Evolutionary conservation across 2,888 invertebrate genomes (phyloP).

Genomic region (Cryptops parisi): DNA sequence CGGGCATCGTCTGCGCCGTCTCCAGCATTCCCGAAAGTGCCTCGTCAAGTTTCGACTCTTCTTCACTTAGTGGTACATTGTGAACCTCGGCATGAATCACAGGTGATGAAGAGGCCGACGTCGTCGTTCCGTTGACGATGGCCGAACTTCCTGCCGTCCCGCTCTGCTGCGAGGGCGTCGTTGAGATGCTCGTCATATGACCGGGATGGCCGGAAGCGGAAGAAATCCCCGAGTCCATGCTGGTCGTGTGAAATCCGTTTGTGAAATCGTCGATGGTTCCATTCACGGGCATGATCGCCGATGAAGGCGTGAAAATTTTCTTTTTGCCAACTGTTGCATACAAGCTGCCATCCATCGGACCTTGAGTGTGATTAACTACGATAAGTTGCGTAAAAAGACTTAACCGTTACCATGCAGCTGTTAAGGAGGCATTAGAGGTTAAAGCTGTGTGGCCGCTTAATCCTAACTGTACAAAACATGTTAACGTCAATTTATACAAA

Average conservation of each 20-base stretch:
- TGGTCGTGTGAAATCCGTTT: constrained; percentile 52
- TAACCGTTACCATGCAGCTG: no score
- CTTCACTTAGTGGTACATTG: constrained; percentile 37
- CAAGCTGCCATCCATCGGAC: constrained; percentile 77
- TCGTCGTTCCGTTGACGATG: constrained; percentile 38
- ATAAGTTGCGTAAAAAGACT: no score
- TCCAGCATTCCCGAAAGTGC: constrained; percentile 71
- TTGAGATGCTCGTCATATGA: constrained; percentile 13
- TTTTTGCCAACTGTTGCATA: constrained; percentile 49
- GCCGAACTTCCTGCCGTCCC: not conserved
- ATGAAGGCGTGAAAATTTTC: constrained; percentile 22
- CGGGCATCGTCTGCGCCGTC: constrained; percentile 68
- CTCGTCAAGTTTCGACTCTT: constrained; percentile 50
- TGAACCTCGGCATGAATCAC: constrained; percentile 16
- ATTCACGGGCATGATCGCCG: no score
- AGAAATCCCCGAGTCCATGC: constrained; percentile 82
- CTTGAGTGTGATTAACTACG: constrained; percentile 47
- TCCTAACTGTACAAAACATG: not conserved
- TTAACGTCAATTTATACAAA: not conserved
- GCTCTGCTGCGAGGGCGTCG: constrained; percentile 7
- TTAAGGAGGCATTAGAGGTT: no score
- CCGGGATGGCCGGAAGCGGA: constrained; percentile 30
- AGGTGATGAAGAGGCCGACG: constrained; percentile 19
- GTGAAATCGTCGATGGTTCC: constrained; percentile 1
- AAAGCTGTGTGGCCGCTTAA: not conserved